These are phyloP conservation scores for Telmatherina bonti DNA, from an alignment of 2,797 vertebrate species.

Conservation along the genomic window DNA sequence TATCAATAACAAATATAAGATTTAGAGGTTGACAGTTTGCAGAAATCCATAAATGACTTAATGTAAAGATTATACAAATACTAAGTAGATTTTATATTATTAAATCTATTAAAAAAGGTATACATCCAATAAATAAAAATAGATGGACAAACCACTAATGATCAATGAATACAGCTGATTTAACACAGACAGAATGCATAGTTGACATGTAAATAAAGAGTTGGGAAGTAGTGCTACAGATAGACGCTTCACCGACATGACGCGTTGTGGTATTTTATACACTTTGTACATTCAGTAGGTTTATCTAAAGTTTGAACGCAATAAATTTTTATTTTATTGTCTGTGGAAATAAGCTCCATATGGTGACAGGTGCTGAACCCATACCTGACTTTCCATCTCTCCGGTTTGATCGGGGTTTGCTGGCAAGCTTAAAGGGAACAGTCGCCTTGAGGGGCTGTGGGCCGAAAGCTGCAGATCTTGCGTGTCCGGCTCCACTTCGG, in stretches of 20 bases:
- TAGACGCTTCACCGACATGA: not conserved
- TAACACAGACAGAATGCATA: not conserved
- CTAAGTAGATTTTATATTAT: not conserved
- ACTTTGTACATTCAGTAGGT: too few species aligned
- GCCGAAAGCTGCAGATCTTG: slow-evolving; percentile 67
- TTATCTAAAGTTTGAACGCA: not conserved
- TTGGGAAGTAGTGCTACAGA: not conserved
- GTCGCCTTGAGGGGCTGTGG: slow-evolving; percentile 89
- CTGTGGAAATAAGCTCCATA: not conserved
- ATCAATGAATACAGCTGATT: not conserved
- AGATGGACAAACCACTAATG: not conserved
- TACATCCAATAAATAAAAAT: not conserved
- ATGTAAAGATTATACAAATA: not conserved
- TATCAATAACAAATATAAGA: not conserved
- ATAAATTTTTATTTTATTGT: not conserved
- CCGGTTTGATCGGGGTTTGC: slow-evolving; percentile 69
- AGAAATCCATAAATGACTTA: not conserved
- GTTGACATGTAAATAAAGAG: not conserved
- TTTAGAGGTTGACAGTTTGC: not conserved
- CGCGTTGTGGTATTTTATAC: not conserved
- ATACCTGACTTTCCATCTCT: slow-evolving; percentile 80
- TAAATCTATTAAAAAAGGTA: not conserved
- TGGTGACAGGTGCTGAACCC: slow-evolving; percentile 37
- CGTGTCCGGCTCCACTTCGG: slow-evolving; percentile 61
- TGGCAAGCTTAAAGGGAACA: slow-evolving; percentile 86